Evolutionary conservation across 2,797 vertebrate genomes (phyloP).

Genomic region (Pteropus rufus): DNA sequence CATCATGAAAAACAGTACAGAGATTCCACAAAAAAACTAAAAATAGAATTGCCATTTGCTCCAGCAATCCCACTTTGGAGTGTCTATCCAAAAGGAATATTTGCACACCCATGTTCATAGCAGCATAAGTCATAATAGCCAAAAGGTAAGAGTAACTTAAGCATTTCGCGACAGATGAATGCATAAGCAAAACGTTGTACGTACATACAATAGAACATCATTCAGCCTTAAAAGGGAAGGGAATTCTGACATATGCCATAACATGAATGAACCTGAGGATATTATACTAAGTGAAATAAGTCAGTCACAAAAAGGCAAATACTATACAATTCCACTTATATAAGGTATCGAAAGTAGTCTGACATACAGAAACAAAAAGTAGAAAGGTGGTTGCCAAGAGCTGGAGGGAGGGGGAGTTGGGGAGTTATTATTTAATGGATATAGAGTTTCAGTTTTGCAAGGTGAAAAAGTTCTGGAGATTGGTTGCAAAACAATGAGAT

Average conservation of each 20-base stretch:
- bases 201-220: not conserved
- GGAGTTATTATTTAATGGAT: not conserved
- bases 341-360: not conserved
- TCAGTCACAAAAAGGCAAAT: not conserved
- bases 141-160: not conserved
- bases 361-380: not conserved
- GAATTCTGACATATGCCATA: not conserved
- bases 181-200: not conserved
- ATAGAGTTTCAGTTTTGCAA: conserved; percentile 12
- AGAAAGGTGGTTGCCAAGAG: not conserved
- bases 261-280: not conserved
- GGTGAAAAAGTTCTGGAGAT: not conserved
- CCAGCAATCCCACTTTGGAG: not conserved
- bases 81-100: not conserved
- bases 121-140: not conserved
- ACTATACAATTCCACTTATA: not conserved
- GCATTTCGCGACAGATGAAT: not conserved
- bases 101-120: not conserved
- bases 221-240: not conserved
- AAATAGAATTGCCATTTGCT: not conserved
- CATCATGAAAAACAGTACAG: not conserved
- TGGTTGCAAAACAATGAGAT: not conserved
- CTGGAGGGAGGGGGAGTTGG: not conserved
- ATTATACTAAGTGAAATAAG: not conserved
- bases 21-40: not conserved